Conservation (phyloP, 1,140 invertebrate species). For the Platorchestia sp. region DNA sequence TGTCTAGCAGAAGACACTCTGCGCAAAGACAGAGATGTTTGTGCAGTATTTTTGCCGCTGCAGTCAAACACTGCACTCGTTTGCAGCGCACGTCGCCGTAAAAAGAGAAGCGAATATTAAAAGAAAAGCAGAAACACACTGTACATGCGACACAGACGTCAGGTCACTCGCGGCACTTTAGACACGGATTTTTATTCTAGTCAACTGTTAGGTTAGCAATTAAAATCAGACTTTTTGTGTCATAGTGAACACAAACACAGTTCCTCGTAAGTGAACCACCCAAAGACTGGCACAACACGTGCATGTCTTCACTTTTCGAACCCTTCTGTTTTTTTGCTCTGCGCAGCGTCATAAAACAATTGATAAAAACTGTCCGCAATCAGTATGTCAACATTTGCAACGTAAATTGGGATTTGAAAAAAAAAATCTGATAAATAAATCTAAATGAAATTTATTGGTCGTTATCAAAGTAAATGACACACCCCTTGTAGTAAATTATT, state of each 20-base stretch:
- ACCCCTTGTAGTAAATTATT: too few relatives aligned
- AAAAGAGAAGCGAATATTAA: background rate
- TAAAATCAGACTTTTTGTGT: background rate
- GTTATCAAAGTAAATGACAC: too few relatives aligned
- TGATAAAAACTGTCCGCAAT: background rate
- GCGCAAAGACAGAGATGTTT: conserved; percentile 28
- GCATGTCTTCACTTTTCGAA: background rate
- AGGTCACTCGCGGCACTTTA: background rate
- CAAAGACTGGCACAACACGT: background rate
- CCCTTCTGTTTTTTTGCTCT: background rate
- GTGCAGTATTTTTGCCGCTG: conserved; percentile 34
- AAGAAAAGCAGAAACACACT: background rate
- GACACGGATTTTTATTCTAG: background rate
- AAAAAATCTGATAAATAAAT: too few relatives aligned
- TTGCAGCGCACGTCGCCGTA: background rate
- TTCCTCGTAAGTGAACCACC: background rate
- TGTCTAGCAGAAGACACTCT: background rate
- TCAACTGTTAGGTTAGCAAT: background rate
- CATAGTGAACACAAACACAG: background rate
- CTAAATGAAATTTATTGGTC: too few relatives aligned
- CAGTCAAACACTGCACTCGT: conserved; percentile 50
- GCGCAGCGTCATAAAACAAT: background rate
- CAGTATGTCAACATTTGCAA: background rate
- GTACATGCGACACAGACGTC: background rate
- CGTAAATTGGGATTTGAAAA: too few relatives aligned